A percentile compares a stretch with the other conserved stretches of the same genome.
Conservation (phyloP, 1,140 invertebrate genomes). For the Aphaenogaster ashmeadi region DNA sequence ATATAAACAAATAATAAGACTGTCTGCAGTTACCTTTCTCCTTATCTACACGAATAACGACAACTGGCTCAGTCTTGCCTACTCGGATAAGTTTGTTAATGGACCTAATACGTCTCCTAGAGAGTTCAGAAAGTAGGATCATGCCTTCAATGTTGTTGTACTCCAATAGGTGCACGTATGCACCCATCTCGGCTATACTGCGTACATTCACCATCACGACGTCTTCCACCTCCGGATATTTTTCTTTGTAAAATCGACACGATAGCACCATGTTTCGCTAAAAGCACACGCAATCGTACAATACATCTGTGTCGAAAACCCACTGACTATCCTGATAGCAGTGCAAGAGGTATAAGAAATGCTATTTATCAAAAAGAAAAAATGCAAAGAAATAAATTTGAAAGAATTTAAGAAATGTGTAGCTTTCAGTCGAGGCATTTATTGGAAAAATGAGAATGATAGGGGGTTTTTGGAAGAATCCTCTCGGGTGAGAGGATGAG, state of each 20-base stretch:
- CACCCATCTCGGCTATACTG: conserved; percentile 99
- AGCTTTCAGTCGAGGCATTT: background rate
- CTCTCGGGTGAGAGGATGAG: too few relatives aligned
- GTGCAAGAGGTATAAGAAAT: background rate
- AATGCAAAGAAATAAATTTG: background rate
- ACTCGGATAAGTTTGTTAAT: conserved; percentile 99
- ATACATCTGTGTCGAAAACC: background rate
- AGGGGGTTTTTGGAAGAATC: too few relatives aligned
- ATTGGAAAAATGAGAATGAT: background rate
- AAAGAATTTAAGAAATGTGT: background rate
- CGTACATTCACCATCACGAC: conserved; percentile 99
- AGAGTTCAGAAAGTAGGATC: conserved; percentile 98
- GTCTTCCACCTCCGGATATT: conserved; percentile 99
- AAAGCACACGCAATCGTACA: conserved; percentile 37
- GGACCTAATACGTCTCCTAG: conserved; percentile 98
- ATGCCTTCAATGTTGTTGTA: conserved; percentile 99
- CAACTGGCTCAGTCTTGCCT: conserved; percentile 99
- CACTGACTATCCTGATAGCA: background rate
- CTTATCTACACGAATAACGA: conserved; percentile 99
- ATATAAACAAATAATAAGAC: background rate
- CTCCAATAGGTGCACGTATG: conserved; percentile 98
- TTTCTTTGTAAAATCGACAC: conserved; percentile 99
- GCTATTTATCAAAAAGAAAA: background rate
- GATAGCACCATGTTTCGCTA: conserved; percentile 94
- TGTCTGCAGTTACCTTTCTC: conserved; percentile 94